phyloP scores from a whole-genome alignment of 2,888 invertebrate genomes.

The Chaetoderma sp. region DNA sequence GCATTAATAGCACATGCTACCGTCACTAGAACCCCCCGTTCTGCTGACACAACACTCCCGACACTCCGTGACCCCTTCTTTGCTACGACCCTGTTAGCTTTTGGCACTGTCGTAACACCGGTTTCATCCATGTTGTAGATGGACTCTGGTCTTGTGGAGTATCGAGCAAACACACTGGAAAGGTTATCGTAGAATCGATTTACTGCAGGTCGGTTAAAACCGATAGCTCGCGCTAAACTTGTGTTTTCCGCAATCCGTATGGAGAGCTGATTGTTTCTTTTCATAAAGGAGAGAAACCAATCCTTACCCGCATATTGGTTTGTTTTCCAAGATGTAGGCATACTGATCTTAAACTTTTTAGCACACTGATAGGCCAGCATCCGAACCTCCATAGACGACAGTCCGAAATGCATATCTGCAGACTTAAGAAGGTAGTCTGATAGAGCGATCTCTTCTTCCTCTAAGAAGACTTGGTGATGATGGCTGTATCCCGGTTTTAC shows the following conservation, averaged over 20 bases:
- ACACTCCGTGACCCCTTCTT: not conserved
- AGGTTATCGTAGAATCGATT: conserved; percentile 16
- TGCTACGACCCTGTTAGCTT: conserved; percentile 6
- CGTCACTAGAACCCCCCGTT: conserved; percentile 19
- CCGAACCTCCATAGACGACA: too few relatives aligned
- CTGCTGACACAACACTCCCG: not conserved
- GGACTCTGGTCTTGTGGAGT: not conserved
- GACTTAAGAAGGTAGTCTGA: too few relatives aligned
- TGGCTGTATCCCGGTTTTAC: too few relatives aligned
- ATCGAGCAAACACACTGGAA: not conserved
- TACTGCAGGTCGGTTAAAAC: conserved; percentile 8
- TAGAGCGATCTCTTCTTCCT: too few relatives aligned
- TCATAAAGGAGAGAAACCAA: too few relatives aligned
- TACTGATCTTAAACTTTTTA: too few relatives aligned
- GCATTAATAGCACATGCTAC: conserved; percentile 22
- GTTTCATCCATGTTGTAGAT: conserved; percentile 12
- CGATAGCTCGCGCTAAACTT: conserved; percentile 9
- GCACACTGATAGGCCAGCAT: too few relatives aligned
- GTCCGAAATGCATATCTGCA: too few relatives aligned
- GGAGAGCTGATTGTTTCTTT: conserved; percentile 3
- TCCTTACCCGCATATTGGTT: too few relatives aligned
- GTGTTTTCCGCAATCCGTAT: conserved; percentile 12
- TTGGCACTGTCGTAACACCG: not conserved
- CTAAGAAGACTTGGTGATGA: too few relatives aligned
- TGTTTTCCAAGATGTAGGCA: too few relatives aligned